Evolutionary conservation across 2,888 invertebrate species (phyloP).

Genomic region (Crepidodera aurea): DNA sequence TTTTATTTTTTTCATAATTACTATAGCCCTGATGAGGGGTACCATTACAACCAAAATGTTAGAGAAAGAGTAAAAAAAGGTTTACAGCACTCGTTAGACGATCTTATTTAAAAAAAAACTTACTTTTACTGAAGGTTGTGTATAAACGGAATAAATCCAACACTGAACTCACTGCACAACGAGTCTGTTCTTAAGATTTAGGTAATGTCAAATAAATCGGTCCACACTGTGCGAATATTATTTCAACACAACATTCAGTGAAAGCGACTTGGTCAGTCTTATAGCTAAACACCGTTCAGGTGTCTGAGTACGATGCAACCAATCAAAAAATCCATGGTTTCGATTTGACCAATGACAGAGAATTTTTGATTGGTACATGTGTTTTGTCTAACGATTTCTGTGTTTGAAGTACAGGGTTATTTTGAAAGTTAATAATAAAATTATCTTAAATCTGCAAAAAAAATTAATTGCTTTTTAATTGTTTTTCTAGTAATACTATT

Average conservation of each 20-base stretch:
- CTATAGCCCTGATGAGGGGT: too few relatives aligned
- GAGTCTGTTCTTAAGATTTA: not conserved
- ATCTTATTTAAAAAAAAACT: too few relatives aligned
- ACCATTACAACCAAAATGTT: too few relatives aligned
- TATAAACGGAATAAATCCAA: slow-evolving; percentile 23
- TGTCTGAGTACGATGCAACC: slow-evolving; percentile 40
- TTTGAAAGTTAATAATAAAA: not conserved
- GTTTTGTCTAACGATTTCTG: slow-evolving; percentile 12
- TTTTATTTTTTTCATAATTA: too few relatives aligned
- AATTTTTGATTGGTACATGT: not conserved
- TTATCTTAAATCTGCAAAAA: too few relatives aligned
- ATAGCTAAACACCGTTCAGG: slow-evolving; percentile 47
- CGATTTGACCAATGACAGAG: slow-evolving; percentile 39
- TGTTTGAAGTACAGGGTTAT: not conserved
- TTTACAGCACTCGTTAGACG: too few relatives aligned
- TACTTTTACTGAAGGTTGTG: too few relatives aligned
- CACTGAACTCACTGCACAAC: slow-evolving; percentile 20
- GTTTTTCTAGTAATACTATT: too few relatives aligned
- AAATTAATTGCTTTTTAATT: too few relatives aligned
- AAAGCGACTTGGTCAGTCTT: slow-evolving; percentile 41
- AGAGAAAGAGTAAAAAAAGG: too few relatives aligned
- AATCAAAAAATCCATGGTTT: slow-evolving; percentile 34
- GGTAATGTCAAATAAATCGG: not conserved
- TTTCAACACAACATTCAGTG: slow-evolving; percentile 36
- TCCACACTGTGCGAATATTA: slow-evolving; percentile 23